These are phyloP conservation scores for Silurus lanzhouensis DNA, from an alignment of 2,797 vertebrate species.

Conservation along the genomic window DNA sequence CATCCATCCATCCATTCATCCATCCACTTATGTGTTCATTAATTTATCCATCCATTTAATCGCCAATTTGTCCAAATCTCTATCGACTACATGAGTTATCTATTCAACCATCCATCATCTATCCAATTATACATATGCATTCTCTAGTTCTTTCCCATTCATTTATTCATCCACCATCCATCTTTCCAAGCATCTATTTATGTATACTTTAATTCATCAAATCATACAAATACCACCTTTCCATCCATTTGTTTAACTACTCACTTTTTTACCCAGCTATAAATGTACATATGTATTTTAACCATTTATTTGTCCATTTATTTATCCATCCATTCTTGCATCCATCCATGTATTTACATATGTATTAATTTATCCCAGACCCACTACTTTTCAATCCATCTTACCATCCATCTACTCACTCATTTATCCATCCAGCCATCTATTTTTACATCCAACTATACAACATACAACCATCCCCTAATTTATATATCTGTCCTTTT, in stretches of 20 bases:
- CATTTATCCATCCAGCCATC: background rate
- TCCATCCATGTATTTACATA: background rate
- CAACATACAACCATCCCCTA: no score
- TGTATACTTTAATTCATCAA: background rate
- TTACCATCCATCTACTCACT: background rate
- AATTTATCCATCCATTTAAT: background rate
- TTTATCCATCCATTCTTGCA: background rate
- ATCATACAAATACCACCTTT: background rate
- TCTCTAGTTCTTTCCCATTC: background rate
- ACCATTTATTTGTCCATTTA: background rate
- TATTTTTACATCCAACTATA: background rate
- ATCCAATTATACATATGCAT: background rate
- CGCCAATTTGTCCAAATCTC: no score
- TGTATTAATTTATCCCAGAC: background rate
- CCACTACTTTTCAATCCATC: background rate
- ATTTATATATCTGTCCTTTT: background rate
- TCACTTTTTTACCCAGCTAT: background rate
- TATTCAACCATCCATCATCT: no score
- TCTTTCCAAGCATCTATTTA: background rate
- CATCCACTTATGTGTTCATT: background rate
- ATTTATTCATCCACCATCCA: background rate
- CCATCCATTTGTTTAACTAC: background rate
- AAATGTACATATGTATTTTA: no score
- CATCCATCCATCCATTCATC: background rate
- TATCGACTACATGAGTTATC: no score